phyloP scores from a whole-genome alignment of 1,140 invertebrate species.

The Melipona quadrifasciata region DNA sequence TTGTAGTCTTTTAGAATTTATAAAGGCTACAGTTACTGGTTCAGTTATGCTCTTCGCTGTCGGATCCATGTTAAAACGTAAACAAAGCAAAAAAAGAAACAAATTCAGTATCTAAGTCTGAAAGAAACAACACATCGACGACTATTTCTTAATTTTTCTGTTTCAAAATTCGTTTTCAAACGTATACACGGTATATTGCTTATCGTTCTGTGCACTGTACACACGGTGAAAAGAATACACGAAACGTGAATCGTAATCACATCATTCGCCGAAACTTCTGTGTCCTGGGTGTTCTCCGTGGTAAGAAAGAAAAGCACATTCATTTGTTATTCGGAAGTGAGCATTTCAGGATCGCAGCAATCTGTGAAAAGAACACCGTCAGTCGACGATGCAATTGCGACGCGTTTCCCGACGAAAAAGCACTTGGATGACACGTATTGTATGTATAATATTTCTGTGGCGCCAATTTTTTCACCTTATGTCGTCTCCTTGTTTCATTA shows the following conservation, averaged over 20 bases:
- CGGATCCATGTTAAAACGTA: neutral
- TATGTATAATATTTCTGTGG: neutral
- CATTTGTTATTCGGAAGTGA: constrained; percentile 38
- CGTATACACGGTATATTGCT: neutral
- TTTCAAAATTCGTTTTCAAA: neutral
- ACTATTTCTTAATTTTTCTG: neutral
- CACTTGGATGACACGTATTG: constrained; percentile 47
- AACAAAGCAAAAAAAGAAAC: neutral
- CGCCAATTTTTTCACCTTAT: neutral
- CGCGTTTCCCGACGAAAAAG: constrained; percentile 44
- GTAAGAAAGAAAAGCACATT: constrained; percentile 28
- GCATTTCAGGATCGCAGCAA: constrained; percentile 53
- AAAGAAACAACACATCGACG: neutral
- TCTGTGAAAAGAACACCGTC: neutral
- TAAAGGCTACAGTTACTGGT: no score
- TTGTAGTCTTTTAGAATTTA: no score
- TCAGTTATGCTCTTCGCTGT: no score
- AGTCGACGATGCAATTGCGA: constrained; percentile 10
- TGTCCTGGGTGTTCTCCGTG: constrained; percentile 13
- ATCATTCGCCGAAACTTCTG: neutral
- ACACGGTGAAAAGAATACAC: neutral
- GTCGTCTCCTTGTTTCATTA: no score
- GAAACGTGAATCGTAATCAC: neutral
- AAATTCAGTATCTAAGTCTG: neutral
- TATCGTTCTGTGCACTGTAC: neutral